Conservation (phyloP, 1,140 invertebrate species). For the Trinorchestia longiramus region DNA sequence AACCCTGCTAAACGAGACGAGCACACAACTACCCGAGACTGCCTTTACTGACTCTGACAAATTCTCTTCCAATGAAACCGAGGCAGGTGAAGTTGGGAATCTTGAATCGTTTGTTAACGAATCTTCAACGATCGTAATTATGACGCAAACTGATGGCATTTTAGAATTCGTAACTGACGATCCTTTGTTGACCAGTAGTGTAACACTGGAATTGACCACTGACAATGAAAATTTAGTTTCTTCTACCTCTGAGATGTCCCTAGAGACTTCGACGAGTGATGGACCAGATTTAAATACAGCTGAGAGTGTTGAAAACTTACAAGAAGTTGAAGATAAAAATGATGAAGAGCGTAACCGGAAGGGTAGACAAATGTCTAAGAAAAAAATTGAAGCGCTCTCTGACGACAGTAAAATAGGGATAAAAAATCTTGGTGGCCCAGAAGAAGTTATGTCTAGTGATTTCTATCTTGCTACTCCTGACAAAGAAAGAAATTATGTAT, state of each 20-base stretch:
- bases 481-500: not conserved
- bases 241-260: not conserved
- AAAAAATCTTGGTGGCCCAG: not conserved
- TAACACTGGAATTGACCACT: not conserved
- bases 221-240: not conserved
- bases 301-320: not conserved
- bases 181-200: not conserved
- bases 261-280: not conserved
- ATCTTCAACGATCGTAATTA: not conserved
- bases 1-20: not conserved
- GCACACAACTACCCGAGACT: not conserved
- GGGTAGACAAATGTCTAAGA: not conserved
- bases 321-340: not conserved
- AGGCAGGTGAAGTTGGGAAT: not conserved
- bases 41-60: not conserved
- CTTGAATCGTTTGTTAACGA: not conserved
- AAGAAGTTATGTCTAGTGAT: constrained; percentile 1
- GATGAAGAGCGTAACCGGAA: not conserved
- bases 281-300: not conserved
- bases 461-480: not conserved
- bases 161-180: not conserved
- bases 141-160: not conserved
- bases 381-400: not conserved
- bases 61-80: not conserved
- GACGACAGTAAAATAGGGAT: not conserved